Evolutionary conservation across 2,888 invertebrate genomes (phyloP), one percentile per base, ranked within the genome.

Genomic region (Drosophila recens): DNA sequence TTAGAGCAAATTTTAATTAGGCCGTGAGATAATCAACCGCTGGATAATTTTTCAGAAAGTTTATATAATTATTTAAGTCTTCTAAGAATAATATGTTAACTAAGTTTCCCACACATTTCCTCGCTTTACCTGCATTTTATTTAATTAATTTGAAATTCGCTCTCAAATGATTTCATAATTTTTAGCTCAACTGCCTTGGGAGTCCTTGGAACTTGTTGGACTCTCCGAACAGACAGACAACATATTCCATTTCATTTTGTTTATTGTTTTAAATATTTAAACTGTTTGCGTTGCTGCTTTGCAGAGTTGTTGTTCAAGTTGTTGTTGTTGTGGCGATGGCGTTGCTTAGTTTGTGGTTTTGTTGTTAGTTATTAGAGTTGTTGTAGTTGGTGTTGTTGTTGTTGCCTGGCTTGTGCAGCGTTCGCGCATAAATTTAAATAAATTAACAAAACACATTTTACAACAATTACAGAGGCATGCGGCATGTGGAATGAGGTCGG

Each of bases 351-450:
- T 76, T 76, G 77, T 34, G 73, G 73, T 73, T 65, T 66, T 42
- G 64, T 58, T 62, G 65, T 75, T 75, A 74, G 74, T 70, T 65
- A 74, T 72, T 72, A 56, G 66, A 65, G 45, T 70, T 36, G 52
- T 46, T 46, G 46, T 27, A 15, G 45, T 62, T 65, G 67, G 56
- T 45, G 15, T 56, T 61, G 34, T 40, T n/a, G 46, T 43, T 57
- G 61, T 33, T 70, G 67, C 62, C 30, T 65, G 59, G 49, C 43
- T 67, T 63, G 65, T 73, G 67, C 70, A 56, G 73, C 69, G 63
- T 79, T 79, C 67, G 54, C 74, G 75, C 88, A 82, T 84, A 84
- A 84, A 88, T 87, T 89, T 81, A 80, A 88, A 89, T 89, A 86
- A 88, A 89, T 89, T 89, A 82, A 84, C 88, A 86, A 86, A 81